phyloP scores from a whole-genome alignment of 2,797 vertebrate genomes.

The Erpetoichthys calabaricus region DNA sequence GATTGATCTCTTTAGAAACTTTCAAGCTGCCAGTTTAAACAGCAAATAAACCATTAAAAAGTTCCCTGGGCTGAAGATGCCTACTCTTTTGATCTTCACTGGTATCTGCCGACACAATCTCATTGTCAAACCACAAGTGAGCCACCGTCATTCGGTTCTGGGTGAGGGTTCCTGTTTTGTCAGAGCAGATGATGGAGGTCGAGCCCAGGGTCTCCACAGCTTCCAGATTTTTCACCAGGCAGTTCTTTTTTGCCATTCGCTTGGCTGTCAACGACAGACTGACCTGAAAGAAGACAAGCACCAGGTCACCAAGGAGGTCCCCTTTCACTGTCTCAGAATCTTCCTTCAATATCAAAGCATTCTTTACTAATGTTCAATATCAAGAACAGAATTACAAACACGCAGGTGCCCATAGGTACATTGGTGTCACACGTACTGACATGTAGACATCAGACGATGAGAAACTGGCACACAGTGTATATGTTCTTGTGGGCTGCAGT shows the following conservation, averaged over 20 bases:
- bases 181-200: no score
- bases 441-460: no score
- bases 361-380: background rate
- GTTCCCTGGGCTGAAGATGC: background rate
- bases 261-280: slow-evolving; percentile 57
- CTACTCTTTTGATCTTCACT: slow-evolving; percentile 54
- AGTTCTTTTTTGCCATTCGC: slow-evolving; percentile 61
- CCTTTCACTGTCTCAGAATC: background rate
- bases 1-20: background rate
- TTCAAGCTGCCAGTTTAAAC: background rate
- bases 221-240: slow-evolving; percentile 57
- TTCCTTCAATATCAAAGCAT: background rate
- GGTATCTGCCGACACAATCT: slow-evolving; percentile 49
- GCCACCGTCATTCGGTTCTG: slow-evolving; percentile 64
- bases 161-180: slow-evolving; percentile 34
- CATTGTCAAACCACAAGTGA: slow-evolving; percentile 59
- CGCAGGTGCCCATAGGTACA: no score
- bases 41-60: no score
- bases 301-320: no score
- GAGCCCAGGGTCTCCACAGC: slow-evolving; percentile 17
- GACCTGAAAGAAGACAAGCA: slow-evolving; percentile 29
- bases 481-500: no score
- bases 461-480: no score
- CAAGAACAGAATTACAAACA: background rate
- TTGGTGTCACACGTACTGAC: no score